Conservation (phyloP, 2,888 invertebrate genomes). For the Lasioglossum oenotherae region DNA sequence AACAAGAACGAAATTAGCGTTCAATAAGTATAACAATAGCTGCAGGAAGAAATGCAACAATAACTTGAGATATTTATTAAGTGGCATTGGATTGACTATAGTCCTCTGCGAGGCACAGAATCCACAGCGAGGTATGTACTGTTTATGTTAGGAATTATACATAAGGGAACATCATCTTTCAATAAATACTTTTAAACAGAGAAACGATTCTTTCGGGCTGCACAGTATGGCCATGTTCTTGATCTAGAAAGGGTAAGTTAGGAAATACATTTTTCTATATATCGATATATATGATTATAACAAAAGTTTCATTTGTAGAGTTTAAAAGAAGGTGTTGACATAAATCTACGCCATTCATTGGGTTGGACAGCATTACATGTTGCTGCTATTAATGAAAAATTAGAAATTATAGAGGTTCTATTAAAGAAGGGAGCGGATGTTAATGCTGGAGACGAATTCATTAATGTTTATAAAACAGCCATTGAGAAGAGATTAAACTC, state of each 20-base stretch:
- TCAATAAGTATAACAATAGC: conserved; percentile 39
- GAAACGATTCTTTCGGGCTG: conserved; percentile 85
- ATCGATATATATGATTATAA: not conserved
- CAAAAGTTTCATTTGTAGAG: conserved; percentile 77
- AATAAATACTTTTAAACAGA: conserved; percentile 76
- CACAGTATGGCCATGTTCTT: conserved; percentile 85
- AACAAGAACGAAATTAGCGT: conserved; percentile 22
- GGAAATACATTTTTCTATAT: not conserved
- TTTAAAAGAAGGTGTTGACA: conserved; percentile 85
- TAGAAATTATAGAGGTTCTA: conserved; percentile 87
- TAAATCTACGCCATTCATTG: conserved; percentile 90
- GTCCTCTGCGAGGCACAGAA: conserved; percentile 71
- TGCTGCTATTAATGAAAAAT: conserved; percentile 92
- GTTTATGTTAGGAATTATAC: conserved; percentile 7
- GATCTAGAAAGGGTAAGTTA: conserved; percentile 85
- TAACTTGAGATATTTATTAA: conserved; percentile 61
- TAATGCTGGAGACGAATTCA: conserved; percentile 91
- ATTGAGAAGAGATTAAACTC: conserved; percentile 89
- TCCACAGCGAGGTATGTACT: conserved; percentile 68
- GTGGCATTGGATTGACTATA: conserved; percentile 70
- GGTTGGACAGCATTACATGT: conserved; percentile 96
- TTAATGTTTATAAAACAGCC: conserved; percentile 89
- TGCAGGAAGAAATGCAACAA: conserved; percentile 32
- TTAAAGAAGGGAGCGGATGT: conserved; percentile 92
- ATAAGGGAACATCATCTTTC: not conserved